phyloP scores from a whole-genome alignment of 2,113 vertebrate genomes.

The Vulpes lagopus region DNA sequence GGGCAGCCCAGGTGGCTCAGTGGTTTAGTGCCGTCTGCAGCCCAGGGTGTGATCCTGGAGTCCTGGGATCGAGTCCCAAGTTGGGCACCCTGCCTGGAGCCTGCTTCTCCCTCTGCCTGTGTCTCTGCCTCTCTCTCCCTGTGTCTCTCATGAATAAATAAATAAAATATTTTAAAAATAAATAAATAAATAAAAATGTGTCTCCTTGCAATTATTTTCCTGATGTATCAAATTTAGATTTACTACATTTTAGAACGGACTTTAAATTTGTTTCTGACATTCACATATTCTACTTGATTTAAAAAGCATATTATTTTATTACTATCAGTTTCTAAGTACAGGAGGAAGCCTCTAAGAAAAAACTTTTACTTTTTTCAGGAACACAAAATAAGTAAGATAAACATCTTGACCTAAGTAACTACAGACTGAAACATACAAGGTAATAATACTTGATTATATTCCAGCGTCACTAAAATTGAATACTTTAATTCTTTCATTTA shows the following conservation, averaged over 20 bases:
- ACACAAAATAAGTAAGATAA: conserved; percentile 32
- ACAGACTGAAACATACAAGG: conserved; percentile 18
- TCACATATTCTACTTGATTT: background rate
- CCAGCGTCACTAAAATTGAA: conserved; percentile 12
- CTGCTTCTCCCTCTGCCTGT: too few species aligned
- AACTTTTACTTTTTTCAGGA: background rate
- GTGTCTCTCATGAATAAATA: too few species aligned
- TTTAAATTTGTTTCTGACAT: conserved; percentile 57
- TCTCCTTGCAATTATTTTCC: conserved; percentile 45
- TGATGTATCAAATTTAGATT: background rate
- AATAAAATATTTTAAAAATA: too few species aligned
- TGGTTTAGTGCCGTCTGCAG: too few species aligned
- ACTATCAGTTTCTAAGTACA: background rate
- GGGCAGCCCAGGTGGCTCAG: too few species aligned
- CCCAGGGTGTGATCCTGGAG: too few species aligned
- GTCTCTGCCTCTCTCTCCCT: too few species aligned
- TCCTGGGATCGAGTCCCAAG: too few species aligned
- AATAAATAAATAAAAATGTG: background rate
- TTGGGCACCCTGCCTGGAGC: too few species aligned
- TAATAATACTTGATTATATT: conserved; percentile 36
- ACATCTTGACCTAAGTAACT: conserved; percentile 7
- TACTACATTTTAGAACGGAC: background rate
- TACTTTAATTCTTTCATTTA: background rate
- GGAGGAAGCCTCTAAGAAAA: conserved; percentile 35
- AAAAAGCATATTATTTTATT: conserved; percentile 38